Evolutionary conservation across 2,888 invertebrate species (phyloP).

Genomic region (Aplocera efformata): DNA sequence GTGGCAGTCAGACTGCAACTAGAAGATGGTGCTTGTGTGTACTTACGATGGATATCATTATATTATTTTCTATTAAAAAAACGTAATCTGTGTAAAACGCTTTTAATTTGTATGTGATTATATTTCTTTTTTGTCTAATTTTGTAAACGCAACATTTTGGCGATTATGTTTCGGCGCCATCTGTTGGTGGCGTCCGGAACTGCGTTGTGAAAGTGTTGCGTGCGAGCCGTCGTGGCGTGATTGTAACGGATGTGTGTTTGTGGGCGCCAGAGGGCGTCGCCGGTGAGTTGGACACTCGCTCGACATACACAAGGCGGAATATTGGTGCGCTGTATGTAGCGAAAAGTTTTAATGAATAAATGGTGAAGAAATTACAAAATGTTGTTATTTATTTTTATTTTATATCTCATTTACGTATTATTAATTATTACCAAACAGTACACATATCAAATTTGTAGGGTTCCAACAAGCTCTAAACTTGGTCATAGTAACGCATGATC

Average conservation of each 20-base stretch:
- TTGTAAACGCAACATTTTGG: constrained; percentile 44
- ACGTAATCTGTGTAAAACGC: constrained; percentile 45
- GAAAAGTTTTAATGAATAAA: constrained; percentile 78
- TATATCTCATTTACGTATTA: too few species aligned
- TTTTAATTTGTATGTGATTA: constrained; percentile 54
- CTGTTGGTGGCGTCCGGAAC: constrained; percentile 25
- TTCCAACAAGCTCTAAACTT: too few species aligned
- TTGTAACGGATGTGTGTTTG: constrained; percentile 23
- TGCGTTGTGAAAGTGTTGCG: constrained; percentile 33
- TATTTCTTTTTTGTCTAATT: constrained; percentile 16
- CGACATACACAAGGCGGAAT: constrained; percentile 76
- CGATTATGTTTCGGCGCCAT: constrained; percentile 29
- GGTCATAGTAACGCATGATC: too few species aligned
- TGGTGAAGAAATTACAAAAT: constrained; percentile 79
- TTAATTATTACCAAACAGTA: too few species aligned
- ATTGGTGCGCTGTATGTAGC: constrained; percentile 76
- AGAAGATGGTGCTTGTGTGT: constrained; percentile 73
- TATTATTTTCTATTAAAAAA: constrained; percentile 58
- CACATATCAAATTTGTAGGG: too few species aligned
- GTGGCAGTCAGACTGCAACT: constrained; percentile 68
- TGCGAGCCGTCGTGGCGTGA: constrained; percentile 37
- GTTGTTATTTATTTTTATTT: constrained; percentile 8
- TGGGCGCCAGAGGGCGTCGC: constrained; percentile 20
- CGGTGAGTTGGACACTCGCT: too few species aligned
- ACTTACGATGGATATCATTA: constrained; percentile 72